Evolutionary conservation across 37 sponge, comb jelly and placozoan species (phyloP), one percentile per base, ranked within the genome.

Genomic region (Cladorhizidae sp.): DNA sequence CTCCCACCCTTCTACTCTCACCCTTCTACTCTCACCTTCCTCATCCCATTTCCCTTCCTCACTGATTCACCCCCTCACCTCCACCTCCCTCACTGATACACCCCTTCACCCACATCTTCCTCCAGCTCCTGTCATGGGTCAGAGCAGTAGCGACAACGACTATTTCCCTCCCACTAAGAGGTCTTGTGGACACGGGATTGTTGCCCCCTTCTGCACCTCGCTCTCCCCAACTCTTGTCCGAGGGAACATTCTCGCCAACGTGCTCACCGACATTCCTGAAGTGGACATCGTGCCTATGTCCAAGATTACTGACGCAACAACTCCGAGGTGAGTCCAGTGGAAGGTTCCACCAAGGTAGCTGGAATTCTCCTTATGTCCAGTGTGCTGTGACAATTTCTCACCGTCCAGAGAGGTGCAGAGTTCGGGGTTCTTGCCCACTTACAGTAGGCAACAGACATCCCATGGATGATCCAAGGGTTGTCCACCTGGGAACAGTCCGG

Each of bases 201-300:
- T 8, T 40, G 6, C 17, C 5, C n/a, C 49, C 36, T 25, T 22
- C 31, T 52, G 2, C 6, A 22, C 12, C 25, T n/a, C 73, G 25
- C 26, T 28, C 25, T 6, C 62, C 17, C 8, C 26, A 26, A 15
- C 75, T 32, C 75, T 50, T 20, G 59, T 59, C 58, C 55, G 57
- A 50, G 64, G 78, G 9, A 70, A 69, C 80, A 0, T 80, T 58
- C 71, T 80, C 26, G 70, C 57, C 35, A 21, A 29, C 38, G 52
- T 80, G 9, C 71, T 80, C 33, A 80, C 71, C 12, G 80, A 80
- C 26, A 80, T 80, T 33, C 80, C 80, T 23, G 80, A 80, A 40
- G 54, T 80, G 39, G 80, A 80, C 59, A 80, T 80, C 5, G 22
- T 50, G 3, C 71, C 80, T 20, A 23, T 70, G n/a, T 1, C 70